Evolutionary conservation across 2,113 vertebrate species (phyloP), one percentile per base, ranked within the genome.

Genomic region (Colossoma macropomum): DNA sequence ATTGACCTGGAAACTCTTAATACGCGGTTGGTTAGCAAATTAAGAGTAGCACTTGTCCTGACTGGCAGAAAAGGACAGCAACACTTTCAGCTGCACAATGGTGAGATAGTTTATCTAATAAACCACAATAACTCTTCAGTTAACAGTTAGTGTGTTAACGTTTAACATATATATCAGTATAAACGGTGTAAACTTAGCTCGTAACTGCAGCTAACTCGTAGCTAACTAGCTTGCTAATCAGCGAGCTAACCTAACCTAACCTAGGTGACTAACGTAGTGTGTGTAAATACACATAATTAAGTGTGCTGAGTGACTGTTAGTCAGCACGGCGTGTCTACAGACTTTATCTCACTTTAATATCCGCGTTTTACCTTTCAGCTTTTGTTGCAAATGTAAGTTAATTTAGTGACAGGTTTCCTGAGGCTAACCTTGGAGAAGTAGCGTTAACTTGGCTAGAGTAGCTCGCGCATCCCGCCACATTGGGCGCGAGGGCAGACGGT

Each of bases 381-480:
- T 9, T 8, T 56, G 10, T 5, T 8, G 8, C 52, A 13, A 17
- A 45, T 6, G 34, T 75, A 23, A n/a, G 12, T 38, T 27, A 15
- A 2, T 45, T 45, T 63, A 70, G 10, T 32, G 56, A 25, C 56
- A 48, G 69, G 3, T 38, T n/a, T 7, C 13, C 19, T 34, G 38
- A 66, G 0, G n/a, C n/a, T 34, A 30, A 71, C 13, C 21, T 19
- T 34, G 21, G 32, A 12, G 45, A 5, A 45, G 41, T 45, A 38
- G 7, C 34, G n/a, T n/a, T n/a, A n/a, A n/a, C n/a, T n/a, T n/a
- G n/a, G n/a, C n/a, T 19, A n/a, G 17, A 34, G n/a, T 3, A 3
- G 62, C 80, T 19, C 80, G 72, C 32, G 80, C 80, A 23, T 82
- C 80, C 80, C 80, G 72, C 80, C 71, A 54, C 63, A 54, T 82